Evolutionary conservation across 2,113 vertebrate species (phyloP).

Genomic region (Megalops atlanticus): DNA sequence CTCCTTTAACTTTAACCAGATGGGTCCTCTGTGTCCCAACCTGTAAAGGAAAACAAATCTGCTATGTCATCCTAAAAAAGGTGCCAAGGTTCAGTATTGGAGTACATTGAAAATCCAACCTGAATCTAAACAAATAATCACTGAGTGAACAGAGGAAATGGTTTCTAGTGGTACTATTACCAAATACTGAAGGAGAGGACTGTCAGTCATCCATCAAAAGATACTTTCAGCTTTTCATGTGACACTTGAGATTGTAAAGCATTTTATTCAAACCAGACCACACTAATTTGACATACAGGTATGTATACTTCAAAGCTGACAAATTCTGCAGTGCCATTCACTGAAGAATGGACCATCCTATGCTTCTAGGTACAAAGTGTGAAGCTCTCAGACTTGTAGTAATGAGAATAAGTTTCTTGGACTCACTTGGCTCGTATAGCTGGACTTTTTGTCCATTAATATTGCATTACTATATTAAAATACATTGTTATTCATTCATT

Average conservation of each 20-base stretch:
- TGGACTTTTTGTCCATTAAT: too few species aligned
- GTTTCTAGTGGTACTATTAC: background rate
- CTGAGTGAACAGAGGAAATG: background rate
- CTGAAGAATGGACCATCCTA: conserved; percentile 57
- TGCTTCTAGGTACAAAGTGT: conserved; percentile 51
- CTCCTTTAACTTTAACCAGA: conserved; percentile 39
- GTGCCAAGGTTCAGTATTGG: conserved; percentile 20
- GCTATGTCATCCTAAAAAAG: conserved; percentile 19
- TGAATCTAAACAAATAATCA: conserved; percentile 18
- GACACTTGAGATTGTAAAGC: conserved; percentile 43
- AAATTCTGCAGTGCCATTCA: conserved; percentile 62
- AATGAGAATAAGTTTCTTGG: too few species aligned
- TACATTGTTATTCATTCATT: background rate
- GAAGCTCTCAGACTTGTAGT: conserved; percentile 25
- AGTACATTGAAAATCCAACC: background rate
- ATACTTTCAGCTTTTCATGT: conserved; percentile 39
- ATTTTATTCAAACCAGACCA: conserved; percentile 43
- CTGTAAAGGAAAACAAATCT: conserved; percentile 18
- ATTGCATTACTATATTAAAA: too few species aligned
- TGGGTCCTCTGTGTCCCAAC: conserved; percentile 36
- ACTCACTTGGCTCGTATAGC: too few species aligned
- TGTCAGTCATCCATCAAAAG: conserved; percentile 20
- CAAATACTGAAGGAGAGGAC: conserved; percentile 4
- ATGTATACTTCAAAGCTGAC: conserved; percentile 48
- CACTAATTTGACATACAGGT: conserved; percentile 40